Evolutionary conservation across 2,797 vertebrate species (phyloP), one percentile per base, ranked within the genome.

Genomic region (Schizopygopsis malacanthus): DNA sequence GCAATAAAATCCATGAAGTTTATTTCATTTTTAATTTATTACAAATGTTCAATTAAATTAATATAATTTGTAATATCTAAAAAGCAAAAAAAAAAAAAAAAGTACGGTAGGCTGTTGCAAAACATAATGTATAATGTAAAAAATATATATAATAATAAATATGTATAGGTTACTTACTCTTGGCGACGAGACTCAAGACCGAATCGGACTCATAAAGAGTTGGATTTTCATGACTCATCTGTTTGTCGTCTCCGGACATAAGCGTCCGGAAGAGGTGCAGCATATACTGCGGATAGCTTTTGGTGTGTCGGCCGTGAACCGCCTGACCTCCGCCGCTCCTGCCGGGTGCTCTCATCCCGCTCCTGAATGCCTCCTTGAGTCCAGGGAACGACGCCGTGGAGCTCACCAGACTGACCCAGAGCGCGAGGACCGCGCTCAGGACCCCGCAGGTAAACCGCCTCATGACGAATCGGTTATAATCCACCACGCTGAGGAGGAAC

Each of bases 221-320:
- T 4, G 90, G 90, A 79, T 91, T 93, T 83, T 94, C 94, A 81
- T 93, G 91, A 41, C 22, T 20, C 86, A 37, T 4, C 4, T 63
- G 83, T 73, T 25, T 86, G 28, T 82, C 90, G 20, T 93, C 92
- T 15, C 92, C 93, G 47, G 87, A 88, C 84, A 92, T 87, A 85
- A 96, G 91, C 47, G 94, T 92, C 78, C 95, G 93, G 92, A 97
- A 97, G 9, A 97, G 95, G 78, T 96, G 96, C 93, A 97, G 95
- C 96, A 97, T 97, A 92, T 95, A 96, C 56, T 91, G 90, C 1
- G 94, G 95, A 69, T 94, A 92, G 39, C 90, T 88, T 82, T 61
- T 80, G 20, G 7, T 87, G 56, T 87, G 86, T 22, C 87, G 78
- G 56, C 20, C 79, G 10, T 71, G 37, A 83, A 77, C 86, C 54